phyloP scores from a whole-genome alignment of 2,113 vertebrate species.

The Arothron firmamentum region DNA sequence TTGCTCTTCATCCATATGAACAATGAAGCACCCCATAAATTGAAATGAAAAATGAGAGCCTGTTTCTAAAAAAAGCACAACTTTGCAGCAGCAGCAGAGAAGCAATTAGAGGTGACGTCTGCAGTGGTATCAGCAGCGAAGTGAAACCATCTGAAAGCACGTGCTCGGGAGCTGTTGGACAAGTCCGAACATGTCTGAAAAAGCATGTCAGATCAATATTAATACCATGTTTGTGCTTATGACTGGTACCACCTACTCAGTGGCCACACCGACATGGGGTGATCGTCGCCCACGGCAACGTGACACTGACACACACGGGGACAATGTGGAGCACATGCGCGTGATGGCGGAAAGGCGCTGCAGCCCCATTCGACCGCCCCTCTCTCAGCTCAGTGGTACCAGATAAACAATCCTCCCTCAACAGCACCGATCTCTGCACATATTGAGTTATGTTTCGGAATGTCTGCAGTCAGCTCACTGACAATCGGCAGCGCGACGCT shows the following conservation, averaged over 20 bases:
- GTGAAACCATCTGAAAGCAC: constrained; percentile 15
- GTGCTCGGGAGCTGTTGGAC: constrained; percentile 54
- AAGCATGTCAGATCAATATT: constrained; percentile 41
- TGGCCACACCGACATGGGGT: too few relatives aligned
- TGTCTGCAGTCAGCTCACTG: constrained; percentile 18
- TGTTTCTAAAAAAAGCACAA: neutral
- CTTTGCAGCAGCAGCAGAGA: neutral
- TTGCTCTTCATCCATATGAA: too few relatives aligned
- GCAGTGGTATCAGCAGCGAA: constrained; percentile 3
- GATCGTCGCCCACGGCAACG: too few relatives aligned
- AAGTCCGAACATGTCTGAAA: constrained; percentile 60
- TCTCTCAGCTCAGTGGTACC: neutral
- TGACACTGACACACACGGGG: neutral
- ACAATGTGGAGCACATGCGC: constrained; percentile 8
- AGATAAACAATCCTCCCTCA: constrained; percentile 1
- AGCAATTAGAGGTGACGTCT: neutral
- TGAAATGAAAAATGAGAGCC: neutral
- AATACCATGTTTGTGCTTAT: constrained; percentile 16
- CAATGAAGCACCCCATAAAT: too few relatives aligned
- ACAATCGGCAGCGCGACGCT: constrained; percentile 1
- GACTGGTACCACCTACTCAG: neutral
- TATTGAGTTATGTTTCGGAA: constrained; percentile 27
- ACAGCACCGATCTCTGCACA: constrained; percentile 18
- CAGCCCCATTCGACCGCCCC: neutral
- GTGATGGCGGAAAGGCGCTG: constrained; percentile 14